Evolutionary conservation across 2,113 vertebrate species (phyloP).

Genomic region (Oreochromis niloticus): DNA sequence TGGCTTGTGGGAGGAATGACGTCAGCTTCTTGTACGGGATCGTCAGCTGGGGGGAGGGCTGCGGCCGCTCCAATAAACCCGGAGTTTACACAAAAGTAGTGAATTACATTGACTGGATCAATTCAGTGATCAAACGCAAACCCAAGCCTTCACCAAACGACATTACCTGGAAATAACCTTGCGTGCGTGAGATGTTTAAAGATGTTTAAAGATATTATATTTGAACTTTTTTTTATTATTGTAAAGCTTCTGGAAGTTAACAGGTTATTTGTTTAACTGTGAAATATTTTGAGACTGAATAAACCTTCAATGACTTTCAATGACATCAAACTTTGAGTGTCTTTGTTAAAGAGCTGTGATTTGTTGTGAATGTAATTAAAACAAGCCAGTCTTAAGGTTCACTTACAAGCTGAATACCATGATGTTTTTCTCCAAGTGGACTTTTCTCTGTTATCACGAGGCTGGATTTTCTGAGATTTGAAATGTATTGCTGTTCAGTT

Average conservation of each 20-base stretch:
- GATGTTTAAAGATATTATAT: background rate
- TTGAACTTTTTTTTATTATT: background rate
- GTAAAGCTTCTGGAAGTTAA: conserved; percentile 6
- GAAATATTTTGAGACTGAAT: conserved; percentile 54
- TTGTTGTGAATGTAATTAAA: background rate
- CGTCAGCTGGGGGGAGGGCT: conserved; percentile 94
- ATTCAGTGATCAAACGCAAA: conserved; percentile 68
- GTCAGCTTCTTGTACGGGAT: conserved; percentile 86
- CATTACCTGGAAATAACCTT: background rate
- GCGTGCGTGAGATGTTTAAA: background rate
- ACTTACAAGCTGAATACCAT: background rate
- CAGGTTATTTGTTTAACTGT: conserved; percentile 49
- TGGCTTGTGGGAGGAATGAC: conserved; percentile 77
- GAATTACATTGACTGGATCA: conserved; percentile 87
- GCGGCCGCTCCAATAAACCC: conserved; percentile 76
- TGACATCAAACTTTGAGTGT: background rate
- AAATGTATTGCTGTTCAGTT: background rate
- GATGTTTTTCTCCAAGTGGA: background rate
- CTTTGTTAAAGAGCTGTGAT: background rate
- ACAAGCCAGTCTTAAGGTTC: background rate
- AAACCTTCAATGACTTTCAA: conserved; percentile 41
- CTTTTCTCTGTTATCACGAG: background rate
- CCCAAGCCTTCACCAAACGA: conserved; percentile 5
- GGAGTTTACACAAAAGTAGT: conserved; percentile 89
- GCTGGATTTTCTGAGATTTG: background rate